A percentile compares a stretch with the other conserved stretches of the same genome.
Conservation (phyloP, 2,888 invertebrate species). For the Catocala nupta region DNA sequence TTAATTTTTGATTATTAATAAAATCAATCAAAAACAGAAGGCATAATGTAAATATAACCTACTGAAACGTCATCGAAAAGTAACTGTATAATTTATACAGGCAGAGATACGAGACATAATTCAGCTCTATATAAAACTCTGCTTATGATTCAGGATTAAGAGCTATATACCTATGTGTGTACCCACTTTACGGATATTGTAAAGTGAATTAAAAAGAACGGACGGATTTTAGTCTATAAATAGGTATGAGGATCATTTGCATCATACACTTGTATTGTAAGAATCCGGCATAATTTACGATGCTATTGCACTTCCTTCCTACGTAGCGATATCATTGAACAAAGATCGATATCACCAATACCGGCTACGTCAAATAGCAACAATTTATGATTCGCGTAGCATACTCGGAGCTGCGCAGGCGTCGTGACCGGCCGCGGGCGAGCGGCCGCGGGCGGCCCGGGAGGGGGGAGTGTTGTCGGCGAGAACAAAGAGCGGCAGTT, state of each 20-base stretch:
- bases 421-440: slow-evolving; percentile 75
- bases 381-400: slow-evolving; percentile 85
- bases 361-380: slow-evolving; percentile 83
- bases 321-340: slow-evolving; percentile 77
- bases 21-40: too few relatives aligned
- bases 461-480: slow-evolving; percentile 67
- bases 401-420: slow-evolving; percentile 72
- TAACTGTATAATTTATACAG: too few relatives aligned
- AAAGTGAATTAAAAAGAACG: too few relatives aligned
- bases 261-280: slow-evolving; percentile 34
- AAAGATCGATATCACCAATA: slow-evolving; percentile 82
- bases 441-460: slow-evolving; percentile 38
- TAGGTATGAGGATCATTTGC: neutral
- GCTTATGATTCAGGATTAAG: too few relatives aligned
- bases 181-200: too few relatives aligned
- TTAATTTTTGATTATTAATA: too few relatives aligned
- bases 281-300: slow-evolving; percentile 60
- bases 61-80: too few relatives aligned
- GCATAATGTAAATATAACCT: too few relatives aligned
- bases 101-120: too few relatives aligned
- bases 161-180: too few relatives aligned
- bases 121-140: too few relatives aligned
- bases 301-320: slow-evolving; percentile 76
- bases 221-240: neutral
- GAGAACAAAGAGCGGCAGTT: slow-evolving; percentile 84